These are phyloP conservation scores for Cheilinus undulatus DNA, from an alignment of 2,113 vertebrate genomes.

Conservation along the genomic window DNA sequence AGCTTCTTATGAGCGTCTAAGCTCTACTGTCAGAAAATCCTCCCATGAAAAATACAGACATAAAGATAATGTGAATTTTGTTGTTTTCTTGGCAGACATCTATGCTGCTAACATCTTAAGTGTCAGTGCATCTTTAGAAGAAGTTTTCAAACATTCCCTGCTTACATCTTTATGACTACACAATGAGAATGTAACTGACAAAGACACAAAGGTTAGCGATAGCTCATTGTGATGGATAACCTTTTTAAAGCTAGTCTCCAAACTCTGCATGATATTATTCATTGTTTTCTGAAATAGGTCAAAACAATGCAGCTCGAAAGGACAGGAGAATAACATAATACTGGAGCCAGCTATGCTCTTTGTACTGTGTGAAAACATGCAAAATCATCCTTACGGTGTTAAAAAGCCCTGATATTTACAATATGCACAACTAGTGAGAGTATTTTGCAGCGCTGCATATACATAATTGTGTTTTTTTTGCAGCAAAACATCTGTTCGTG, in stretches of 20 bases:
- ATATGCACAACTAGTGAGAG: background rate
- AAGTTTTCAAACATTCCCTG: background rate
- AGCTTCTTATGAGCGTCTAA: too few species aligned
- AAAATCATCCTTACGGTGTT: background rate
- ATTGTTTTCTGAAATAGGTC: background rate
- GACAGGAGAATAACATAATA: background rate
- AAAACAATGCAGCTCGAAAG: background rate
- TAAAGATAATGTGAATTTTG: too few species aligned
- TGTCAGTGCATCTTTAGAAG: background rate
- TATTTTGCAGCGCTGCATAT: background rate
- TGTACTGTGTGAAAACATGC: background rate
- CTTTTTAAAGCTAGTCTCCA: background rate
- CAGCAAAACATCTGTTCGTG: background rate
- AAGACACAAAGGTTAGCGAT: background rate
- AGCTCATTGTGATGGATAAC: background rate
- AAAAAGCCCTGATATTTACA: too few species aligned
- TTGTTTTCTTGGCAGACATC: background rate
- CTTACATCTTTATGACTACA: background rate
- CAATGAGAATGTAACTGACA: background rate
- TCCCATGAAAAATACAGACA: too few species aligned
- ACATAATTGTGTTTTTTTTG: slow-evolving; percentile 1
- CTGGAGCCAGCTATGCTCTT: too few species aligned
- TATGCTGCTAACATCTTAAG: background rate
- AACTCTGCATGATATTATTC: background rate
- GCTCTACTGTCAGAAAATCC: too few species aligned